Conservation (phyloP, 1,140 invertebrate species). For the Procambarus virginalis region DNA sequence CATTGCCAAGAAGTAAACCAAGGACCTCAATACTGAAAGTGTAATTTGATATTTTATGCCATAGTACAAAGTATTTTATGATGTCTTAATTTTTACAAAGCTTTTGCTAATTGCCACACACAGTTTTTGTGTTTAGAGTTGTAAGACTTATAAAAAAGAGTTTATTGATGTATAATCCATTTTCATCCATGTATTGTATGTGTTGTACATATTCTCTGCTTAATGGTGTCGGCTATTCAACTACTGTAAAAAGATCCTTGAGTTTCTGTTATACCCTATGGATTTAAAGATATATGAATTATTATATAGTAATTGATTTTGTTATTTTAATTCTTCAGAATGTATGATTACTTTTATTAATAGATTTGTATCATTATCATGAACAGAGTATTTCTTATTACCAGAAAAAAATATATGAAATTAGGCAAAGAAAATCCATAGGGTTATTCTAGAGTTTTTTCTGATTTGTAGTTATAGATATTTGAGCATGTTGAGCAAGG, state of each 20-base stretch:
- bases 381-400: constrained; percentile 36
- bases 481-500: constrained; percentile 21
- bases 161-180: constrained; percentile 64
- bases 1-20: constrained; percentile 61
- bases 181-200: constrained; percentile 59
- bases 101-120: constrained; percentile 63
- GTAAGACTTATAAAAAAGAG: constrained; percentile 49
- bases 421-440: constrained; percentile 51
- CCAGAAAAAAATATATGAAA: constrained; percentile 23
- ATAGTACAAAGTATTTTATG: constrained; percentile 68
- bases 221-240: constrained; percentile 61
- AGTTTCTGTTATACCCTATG: constrained; percentile 54
- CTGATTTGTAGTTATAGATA: constrained; percentile 31
- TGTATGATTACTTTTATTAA: constrained; percentile 34
- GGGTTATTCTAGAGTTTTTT: constrained; percentile 39
- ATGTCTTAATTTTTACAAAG: constrained; percentile 64
- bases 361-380: constrained; percentile 28
- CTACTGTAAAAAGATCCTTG: constrained; percentile 45
- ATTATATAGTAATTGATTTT: constrained; percentile 51
- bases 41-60: constrained; percentile 65
- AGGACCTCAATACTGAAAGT: constrained; percentile 63
- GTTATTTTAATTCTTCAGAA: constrained; percentile 26
- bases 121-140: constrained; percentile 50
- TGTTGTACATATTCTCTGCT: constrained; percentile 64
- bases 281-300: constrained; percentile 51